phyloP scores from a whole-genome alignment of 2,888 invertebrate species.

The Diadegma fenestrale region DNA sequence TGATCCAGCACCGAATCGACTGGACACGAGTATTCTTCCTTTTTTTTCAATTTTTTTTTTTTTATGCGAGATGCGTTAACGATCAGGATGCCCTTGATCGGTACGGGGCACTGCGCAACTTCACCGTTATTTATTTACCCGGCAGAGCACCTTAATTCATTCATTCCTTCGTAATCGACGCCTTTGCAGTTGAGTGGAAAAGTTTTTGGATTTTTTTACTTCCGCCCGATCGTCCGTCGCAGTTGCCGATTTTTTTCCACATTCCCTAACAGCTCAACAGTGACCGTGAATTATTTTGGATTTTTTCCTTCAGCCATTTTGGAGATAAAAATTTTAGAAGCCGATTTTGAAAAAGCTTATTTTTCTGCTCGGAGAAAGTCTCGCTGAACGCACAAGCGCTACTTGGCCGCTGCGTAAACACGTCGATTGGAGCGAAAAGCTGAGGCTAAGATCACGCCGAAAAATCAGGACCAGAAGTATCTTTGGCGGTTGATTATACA shows the following conservation, averaged over 20 bases:
- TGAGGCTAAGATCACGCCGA: slow-evolving; percentile 54
- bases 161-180: slow-evolving; percentile 7
- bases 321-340: not conserved
- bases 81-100: slow-evolving; percentile 71
- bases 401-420: slow-evolving; percentile 12
- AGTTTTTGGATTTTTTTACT: not conserved
- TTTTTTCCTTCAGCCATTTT: not conserved
- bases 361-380: slow-evolving; percentile 4
- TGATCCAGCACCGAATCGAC: slow-evolving; percentile 60
- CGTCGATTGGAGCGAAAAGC: slow-evolving; percentile 53
- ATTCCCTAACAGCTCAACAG: not conserved
- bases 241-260: not conserved
- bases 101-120: slow-evolving; percentile 52
- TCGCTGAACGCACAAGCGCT: not conserved
- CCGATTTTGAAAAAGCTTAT: not conserved
- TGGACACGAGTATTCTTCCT: slow-evolving; percentile 11
- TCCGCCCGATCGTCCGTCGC: not conserved
- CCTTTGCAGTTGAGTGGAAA: not conserved
- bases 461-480: slow-evolving; percentile 54
- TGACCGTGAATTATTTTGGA: not conserved
- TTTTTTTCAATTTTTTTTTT: slow-evolving; percentile 18
- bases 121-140: slow-evolving; percentile 14
- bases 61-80: slow-evolving; percentile 50
- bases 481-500: slow-evolving; percentile 40
- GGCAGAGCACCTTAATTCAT: slow-evolving; percentile 17